phyloP scores from a whole-genome alignment of 2,888 invertebrate genomes.

The Lepidochitona cinerea region DNA sequence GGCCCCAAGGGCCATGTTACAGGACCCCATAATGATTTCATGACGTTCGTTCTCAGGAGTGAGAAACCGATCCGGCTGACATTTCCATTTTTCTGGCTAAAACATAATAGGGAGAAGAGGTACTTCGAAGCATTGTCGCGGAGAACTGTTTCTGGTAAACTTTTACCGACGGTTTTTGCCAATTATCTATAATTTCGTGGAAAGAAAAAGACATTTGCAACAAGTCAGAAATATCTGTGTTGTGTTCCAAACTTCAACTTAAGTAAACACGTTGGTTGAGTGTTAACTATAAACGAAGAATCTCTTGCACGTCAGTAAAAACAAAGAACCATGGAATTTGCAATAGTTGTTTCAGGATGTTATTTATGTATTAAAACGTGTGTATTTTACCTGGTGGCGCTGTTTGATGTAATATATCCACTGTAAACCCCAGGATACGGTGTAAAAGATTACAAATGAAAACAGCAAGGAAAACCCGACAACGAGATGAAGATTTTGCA shows the following conservation, averaged over 20 bases:
- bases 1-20: conserved; percentile 75
- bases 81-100: conserved; percentile 80
- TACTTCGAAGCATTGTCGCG: too few species aligned
- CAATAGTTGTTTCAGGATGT: too few species aligned
- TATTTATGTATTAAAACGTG: not conserved
- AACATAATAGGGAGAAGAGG: not conserved
- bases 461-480: conserved; percentile 69
- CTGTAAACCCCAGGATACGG: conserved; percentile 78
- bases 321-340: too few species aligned
- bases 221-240: too few species aligned
- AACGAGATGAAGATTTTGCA: conserved; percentile 38
- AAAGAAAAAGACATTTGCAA: too few species aligned
- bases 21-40: conserved; percentile 78
- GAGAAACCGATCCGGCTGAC: conserved; percentile 81
- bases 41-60: conserved; percentile 79
- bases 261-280: too few species aligned
- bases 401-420: conserved; percentile 78
- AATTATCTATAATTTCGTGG: too few species aligned
- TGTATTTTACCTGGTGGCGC: conserved; percentile 69
- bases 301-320: too few species aligned
- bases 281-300: too few species aligned
- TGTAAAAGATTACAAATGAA: conserved; percentile 77
- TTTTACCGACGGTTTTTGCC: too few species aligned
- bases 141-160: too few species aligned
- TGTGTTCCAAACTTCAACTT: too few species aligned